phyloP scores from a whole-genome alignment of 2,113 vertebrate species.

The Pachycephala philippinensis region DNA sequence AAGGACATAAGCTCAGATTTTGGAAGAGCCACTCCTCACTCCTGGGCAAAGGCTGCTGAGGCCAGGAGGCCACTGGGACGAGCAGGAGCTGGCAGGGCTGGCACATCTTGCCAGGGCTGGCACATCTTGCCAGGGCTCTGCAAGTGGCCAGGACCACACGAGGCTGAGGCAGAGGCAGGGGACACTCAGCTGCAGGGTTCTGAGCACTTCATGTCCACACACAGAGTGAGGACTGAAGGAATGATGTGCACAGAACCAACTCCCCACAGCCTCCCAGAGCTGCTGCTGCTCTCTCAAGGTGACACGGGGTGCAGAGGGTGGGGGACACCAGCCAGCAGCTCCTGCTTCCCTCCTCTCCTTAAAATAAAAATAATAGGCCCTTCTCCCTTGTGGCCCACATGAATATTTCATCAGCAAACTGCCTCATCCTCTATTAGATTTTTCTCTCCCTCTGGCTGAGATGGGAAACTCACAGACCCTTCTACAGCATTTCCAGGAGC shows the following conservation, averaged over 20 bases:
- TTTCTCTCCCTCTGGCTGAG: neutral
- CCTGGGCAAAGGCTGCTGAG: neutral
- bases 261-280: neutral
- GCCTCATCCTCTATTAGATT: neutral
- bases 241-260: neutral
- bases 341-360: neutral
- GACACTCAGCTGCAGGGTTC: neutral
- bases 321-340: neutral
- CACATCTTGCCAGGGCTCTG: neutral
- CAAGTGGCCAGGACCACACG: rapidly evolving
- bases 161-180: neutral
- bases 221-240: neutral
- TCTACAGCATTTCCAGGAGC: neutral
- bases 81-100: too few species aligned
- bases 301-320: neutral
- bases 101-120: neutral
- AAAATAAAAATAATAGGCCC: conserved; percentile 20
- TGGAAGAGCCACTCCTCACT: neutral
- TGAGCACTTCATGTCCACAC: rapidly evolving
- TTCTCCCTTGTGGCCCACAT: conserved; percentile 2
- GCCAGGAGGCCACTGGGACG: neutral
- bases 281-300: neutral
- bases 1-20: neutral
- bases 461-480: neutral
- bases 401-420: conserved; percentile 47